Percentiles rank a stretch among this genome's conserved stretches.
Conservation (phyloP, 2,888 invertebrate species). For the Pantelozetes paolii region DNA sequence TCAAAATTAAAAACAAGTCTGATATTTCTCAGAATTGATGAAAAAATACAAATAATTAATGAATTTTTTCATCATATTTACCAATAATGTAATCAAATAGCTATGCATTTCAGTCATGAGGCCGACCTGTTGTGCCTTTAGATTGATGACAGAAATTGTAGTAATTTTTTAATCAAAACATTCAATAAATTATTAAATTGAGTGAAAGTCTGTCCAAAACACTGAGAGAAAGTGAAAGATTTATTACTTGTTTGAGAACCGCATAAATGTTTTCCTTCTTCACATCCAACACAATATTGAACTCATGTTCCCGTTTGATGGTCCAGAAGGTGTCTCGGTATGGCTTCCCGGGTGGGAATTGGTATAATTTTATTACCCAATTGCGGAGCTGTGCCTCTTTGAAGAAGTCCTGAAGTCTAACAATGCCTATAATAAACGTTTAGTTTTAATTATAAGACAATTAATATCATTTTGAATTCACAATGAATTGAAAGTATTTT, state of each 20-base stretch:
- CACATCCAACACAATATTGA: constrained; percentile 48
- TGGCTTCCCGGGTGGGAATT: constrained; percentile 46
- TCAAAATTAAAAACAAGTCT: too few relatives aligned
- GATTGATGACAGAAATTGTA: constrained; percentile 2
- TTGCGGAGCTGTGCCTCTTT: constrained; percentile 48
- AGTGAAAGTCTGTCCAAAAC: not conserved
- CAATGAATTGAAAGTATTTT: too few relatives aligned
- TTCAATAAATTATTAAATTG: not conserved
- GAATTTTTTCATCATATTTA: constrained; percentile 55
- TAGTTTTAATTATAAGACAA: not conserved
- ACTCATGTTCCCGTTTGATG: constrained; percentile 45
- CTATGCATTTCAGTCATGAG: constrained; percentile 96
- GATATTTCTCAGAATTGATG: too few relatives aligned
- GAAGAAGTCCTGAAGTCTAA: constrained; percentile 48
- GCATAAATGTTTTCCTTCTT: constrained; percentile 47
- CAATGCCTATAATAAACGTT: constrained; percentile 45
- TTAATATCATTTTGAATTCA: too few relatives aligned
- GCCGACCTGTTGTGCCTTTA: constrained; percentile 83
- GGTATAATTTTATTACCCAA: constrained; percentile 48
- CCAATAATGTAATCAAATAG: constrained; percentile 85
- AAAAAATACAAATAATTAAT: not conserved
- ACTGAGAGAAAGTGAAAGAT: not conserved
- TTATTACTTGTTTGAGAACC: constrained; percentile 48
- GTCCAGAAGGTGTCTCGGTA: constrained; percentile 45
- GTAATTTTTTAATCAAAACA: not conserved